Base-by-base conservation (phyloP, 2,888 invertebrate species). In the Apamea monoglypha region DNA sequence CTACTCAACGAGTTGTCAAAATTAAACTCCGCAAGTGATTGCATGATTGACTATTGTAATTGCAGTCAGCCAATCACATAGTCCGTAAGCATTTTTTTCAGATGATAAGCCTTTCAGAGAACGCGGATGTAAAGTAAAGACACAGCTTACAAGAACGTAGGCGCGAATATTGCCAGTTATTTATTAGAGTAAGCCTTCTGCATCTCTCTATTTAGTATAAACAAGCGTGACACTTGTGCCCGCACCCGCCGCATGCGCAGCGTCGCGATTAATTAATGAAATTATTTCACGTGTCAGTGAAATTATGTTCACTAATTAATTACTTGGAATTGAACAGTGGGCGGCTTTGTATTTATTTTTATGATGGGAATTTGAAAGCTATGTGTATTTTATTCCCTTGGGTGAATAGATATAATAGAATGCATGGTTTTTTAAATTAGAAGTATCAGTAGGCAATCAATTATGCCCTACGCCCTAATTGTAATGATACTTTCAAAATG, bases 211-310 rank as follows among this genome's bases (percentile, higher is more conserved):
- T 44, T 21, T 21, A 47, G 0, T 53, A 47, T 25, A 66, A 36
- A 68, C 83, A 89, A 87, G 83, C 87, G 82, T 87, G 85, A 84
- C 81, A 83, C 78, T 86, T 76, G 84, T 77, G 82, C 85, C 74
- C 74, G 81, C 84, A 87, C 87, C 87, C 74, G 82, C 47, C 72
- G 82, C 71, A 56, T 67, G 66, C 69, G 36, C 86, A 79, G 70
- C 74, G 78, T 74, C 63, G 59, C 80, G 80, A 87, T 85, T 87
- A 86, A 88, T 87, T 87, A 85, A 88, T 85, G 68, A 82, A 82
- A 84, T 86, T 84, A 85, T 84, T 87, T 86, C 77, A 86, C 83
- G 83, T 86, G 88, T 84, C 86, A 82, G 80, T 82, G 68, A 83
- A 80, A 80, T 83, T 74, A 74, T 77, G 73, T 80, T 40, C 78